Evolutionary conservation across 1,140 invertebrate species (phyloP).

Genomic region (Drosophila paulistorum): DNA sequence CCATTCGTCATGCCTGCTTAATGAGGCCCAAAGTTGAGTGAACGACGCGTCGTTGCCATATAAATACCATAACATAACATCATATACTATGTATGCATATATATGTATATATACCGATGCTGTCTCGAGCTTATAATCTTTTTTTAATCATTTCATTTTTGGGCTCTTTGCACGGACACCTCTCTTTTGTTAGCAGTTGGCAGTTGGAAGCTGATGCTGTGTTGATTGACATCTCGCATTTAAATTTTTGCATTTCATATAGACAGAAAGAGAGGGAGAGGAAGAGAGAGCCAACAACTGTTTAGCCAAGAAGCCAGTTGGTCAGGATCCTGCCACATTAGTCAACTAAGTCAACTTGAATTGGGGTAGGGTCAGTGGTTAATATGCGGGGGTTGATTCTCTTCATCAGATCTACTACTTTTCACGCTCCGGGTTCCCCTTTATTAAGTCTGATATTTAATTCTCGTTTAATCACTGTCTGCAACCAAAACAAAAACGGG

Average conservation of each 20-base stretch:
- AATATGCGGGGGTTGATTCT: background rate
- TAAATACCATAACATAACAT: conserved; percentile 1
- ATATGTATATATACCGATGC: conserved; percentile 18
- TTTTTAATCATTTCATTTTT: conserved; percentile 76
- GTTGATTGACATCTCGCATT: conserved; percentile 72
- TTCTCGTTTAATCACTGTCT: conserved; percentile 82
- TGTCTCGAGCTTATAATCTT: conserved; percentile 65
- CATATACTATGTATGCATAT: conserved; percentile 32
- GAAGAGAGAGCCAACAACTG: conserved; percentile 22
- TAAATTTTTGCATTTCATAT: conserved; percentile 27
- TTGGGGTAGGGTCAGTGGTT: background rate
- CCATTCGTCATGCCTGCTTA: conserved; percentile 81
- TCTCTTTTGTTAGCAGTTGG: conserved; percentile 67
- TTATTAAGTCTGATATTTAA: conserved; percentile 71
- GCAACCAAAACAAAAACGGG: conserved; percentile 12
- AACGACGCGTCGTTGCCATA: conserved; percentile 59
- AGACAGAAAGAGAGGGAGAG: background rate
- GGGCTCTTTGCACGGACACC: conserved; percentile 18
- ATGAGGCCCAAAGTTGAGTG: conserved; percentile 73
- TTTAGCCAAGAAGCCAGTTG: conserved; percentile 56
- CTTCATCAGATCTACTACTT: conserved; percentile 42
- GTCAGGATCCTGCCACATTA: conserved; percentile 57
- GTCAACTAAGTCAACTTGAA: conserved; percentile 39
- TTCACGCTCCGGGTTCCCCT: conserved; percentile 60
- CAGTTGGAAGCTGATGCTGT: conserved; percentile 72